phyloP scores from a whole-genome alignment of 2,113 vertebrate species.

The Genyomyrus donnyi region DNA sequence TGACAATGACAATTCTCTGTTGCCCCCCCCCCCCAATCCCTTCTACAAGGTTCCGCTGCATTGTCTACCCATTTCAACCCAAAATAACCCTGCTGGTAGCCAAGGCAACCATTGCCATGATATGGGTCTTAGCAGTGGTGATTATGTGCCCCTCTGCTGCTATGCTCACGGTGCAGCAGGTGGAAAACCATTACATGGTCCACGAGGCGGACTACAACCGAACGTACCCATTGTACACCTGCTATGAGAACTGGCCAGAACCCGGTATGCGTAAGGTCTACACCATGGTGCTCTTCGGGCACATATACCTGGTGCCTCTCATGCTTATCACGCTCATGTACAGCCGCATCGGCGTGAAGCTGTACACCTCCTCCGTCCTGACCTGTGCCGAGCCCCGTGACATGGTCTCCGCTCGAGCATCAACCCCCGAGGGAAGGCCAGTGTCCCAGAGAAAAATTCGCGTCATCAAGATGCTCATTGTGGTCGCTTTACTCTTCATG shows the following conservation, averaged over 20 bases:
- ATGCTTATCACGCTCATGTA: slow-evolving; percentile 63
- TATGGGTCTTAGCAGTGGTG: slow-evolving; percentile 60
- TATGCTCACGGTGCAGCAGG: slow-evolving; percentile 55
- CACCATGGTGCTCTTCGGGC: slow-evolving; percentile 61
- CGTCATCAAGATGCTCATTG: slow-evolving; percentile 69
- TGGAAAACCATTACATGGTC: slow-evolving; percentile 60
- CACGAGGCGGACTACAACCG: slow-evolving; percentile 51
- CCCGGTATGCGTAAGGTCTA: slow-evolving; percentile 64
- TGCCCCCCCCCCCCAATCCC: not conserved
- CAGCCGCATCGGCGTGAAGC: slow-evolving; percentile 58
- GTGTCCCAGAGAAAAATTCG: slow-evolving; percentile 60
- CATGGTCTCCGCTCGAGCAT: slow-evolving; percentile 1
- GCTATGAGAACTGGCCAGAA: slow-evolving; percentile 65
- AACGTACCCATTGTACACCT: slow-evolving; percentile 56
- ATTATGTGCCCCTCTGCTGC: slow-evolving; percentile 66
- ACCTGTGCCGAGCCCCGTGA: slow-evolving; percentile 37
- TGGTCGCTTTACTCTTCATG: slow-evolving; percentile 67
- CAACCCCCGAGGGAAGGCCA: slow-evolving; percentile 25
- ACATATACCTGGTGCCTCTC: slow-evolving; percentile 66
- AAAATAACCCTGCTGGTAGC: slow-evolving; percentile 57
- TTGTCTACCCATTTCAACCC: slow-evolving; percentile 64
- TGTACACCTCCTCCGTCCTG: slow-evolving; percentile 53
- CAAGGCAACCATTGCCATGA: slow-evolving; percentile 56
- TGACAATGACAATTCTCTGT: not conserved
- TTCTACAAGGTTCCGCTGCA: slow-evolving; percentile 59